A percentile compares a stretch with the other conserved stretches of the same genome.
Evolutionary conservation across 2,797 vertebrate genomes (phyloP).

Genomic region (Poecile montanus): DNA sequence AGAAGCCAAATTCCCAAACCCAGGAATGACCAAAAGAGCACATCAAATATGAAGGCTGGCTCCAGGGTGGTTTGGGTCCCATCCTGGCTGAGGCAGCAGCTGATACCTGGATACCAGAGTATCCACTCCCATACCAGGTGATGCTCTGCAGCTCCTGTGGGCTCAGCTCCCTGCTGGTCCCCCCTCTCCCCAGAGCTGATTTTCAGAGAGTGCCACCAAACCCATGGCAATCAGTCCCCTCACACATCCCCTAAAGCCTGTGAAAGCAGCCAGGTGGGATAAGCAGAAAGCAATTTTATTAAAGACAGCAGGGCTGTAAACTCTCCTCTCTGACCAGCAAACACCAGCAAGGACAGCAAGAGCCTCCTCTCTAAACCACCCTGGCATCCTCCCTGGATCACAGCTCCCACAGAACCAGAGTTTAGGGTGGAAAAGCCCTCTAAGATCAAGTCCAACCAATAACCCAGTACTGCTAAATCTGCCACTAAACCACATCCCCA

Average conservation of each 20-base stretch:
- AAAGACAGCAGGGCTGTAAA: neutral
- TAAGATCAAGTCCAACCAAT: accelerated
- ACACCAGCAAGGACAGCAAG: neutral
- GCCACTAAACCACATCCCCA: neutral
- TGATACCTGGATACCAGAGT: accelerated
- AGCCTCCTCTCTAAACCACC: neutral
- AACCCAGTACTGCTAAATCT: neutral
- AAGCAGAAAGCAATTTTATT: neutral
- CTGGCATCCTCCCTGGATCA: accelerated
- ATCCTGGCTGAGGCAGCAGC: neutral
- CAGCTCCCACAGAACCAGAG: neutral
- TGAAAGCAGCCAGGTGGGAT: neutral
- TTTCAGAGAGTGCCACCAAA: neutral
- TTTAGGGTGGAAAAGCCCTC: neutral
- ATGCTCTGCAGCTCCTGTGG: accelerated
- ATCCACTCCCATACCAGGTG: accelerated
- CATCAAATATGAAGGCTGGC: accelerated
- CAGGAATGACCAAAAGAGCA: neutral
- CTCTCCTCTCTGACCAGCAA: neutral
- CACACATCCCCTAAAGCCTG: neutral
- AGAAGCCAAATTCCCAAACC: neutral
- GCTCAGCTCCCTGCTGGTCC: neutral
- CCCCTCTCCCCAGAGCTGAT: neutral
- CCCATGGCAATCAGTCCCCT: neutral
- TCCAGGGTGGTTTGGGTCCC: neutral